Conservation (phyloP, 2,113 vertebrate genomes). For the Pheucticus melanocephalus region DNA sequence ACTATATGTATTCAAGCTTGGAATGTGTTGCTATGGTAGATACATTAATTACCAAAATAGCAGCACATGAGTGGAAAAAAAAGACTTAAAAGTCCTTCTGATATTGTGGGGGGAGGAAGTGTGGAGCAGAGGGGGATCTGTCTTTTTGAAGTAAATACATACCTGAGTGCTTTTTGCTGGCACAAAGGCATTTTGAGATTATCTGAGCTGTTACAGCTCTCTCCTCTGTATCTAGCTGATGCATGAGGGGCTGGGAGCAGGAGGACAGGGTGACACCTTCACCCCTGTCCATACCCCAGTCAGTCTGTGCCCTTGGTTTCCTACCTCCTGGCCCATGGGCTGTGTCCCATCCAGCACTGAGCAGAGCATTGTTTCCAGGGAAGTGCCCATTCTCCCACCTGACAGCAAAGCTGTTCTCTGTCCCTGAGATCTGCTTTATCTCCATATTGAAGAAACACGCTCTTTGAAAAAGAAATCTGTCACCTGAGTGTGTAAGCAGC, state of each 20-base stretch:
- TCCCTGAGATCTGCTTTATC: not conserved
- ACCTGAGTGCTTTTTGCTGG: not conserved
- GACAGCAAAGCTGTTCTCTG: not conserved
- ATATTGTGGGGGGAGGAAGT: not conserved
- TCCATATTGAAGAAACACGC: not conserved
- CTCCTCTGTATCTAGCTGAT: not conserved
- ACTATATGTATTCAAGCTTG: not conserved
- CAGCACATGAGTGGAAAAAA: not conserved
- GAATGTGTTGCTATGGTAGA: conserved; percentile 1
- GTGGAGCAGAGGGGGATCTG: fast-evolving
- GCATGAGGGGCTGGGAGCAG: not conserved
- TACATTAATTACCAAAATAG: conserved; percentile 13
- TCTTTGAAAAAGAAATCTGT: not conserved
- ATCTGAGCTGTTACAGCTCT: not conserved
- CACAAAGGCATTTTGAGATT: not conserved
- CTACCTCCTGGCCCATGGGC: not conserved
- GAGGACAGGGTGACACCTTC: not conserved
- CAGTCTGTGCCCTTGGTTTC: not conserved
- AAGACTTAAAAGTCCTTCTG: not conserved
- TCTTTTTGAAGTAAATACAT: not conserved
- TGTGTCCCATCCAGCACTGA: not conserved
- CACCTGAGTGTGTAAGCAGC: not conserved
- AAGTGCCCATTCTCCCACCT: not conserved
- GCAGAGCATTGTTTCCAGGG: not conserved
- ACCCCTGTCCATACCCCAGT: fast-evolving